These are phyloP conservation scores for Tridacna crocea DNA, from an alignment of 2,888 invertebrate genomes.

Conservation along the genomic window DNA sequence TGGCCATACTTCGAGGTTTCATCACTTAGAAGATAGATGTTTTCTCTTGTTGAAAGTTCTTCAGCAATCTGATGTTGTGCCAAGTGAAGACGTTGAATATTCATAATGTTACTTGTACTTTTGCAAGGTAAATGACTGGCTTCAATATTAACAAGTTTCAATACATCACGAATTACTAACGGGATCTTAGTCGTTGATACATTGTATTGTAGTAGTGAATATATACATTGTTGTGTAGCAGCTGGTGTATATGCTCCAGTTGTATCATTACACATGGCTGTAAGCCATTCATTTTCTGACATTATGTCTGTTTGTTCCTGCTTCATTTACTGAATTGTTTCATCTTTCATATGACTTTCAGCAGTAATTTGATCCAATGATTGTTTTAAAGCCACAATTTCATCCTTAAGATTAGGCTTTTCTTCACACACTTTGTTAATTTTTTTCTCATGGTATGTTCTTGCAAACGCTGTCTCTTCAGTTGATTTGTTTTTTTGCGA, in stretches of 20 bases:
- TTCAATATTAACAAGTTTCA: conserved; percentile 42
- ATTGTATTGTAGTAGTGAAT: conserved; percentile 44
- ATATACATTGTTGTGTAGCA: conserved; percentile 47
- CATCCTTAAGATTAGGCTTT: conserved; percentile 25
- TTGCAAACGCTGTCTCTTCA: conserved; percentile 24
- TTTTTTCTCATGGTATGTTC: conserved; percentile 33
- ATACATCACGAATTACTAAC: conserved; percentile 39
- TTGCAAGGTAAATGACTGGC: conserved; percentile 45
- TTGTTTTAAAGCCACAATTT: conserved; percentile 30
- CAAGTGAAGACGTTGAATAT: conserved; percentile 45
- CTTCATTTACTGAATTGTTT: conserved; percentile 13
- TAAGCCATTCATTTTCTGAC: conserved; percentile 43
- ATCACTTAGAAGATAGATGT: conserved; percentile 52
- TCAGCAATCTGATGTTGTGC: conserved; percentile 54
- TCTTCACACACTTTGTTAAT: conserved; percentile 17
- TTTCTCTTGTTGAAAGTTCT: conserved; percentile 36
- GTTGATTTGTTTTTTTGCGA: conserved; percentile 29
- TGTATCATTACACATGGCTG: conserved; percentile 24
- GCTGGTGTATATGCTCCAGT: conserved; percentile 34
- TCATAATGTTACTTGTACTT: conserved; percentile 52
- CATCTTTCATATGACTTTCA: conserved; percentile 23
- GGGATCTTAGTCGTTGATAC: conserved; percentile 43
- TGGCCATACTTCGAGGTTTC: conserved; percentile 54
- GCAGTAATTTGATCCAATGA: conserved; percentile 19
- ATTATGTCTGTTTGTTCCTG: conserved; percentile 23